phyloP scores from a whole-genome alignment of 2,888 invertebrate species.

The Chelonus formosanus region DNA sequence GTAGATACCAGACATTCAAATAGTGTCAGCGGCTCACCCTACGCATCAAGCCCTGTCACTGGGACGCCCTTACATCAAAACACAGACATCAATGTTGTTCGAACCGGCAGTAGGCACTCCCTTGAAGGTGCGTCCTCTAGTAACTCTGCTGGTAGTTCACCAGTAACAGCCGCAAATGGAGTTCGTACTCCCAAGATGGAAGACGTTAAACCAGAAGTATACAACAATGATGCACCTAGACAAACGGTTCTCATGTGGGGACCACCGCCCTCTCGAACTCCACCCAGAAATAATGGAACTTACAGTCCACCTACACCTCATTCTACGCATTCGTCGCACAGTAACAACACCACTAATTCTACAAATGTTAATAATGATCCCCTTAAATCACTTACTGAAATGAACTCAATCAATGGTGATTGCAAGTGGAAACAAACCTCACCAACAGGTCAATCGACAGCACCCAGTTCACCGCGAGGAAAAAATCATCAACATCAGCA shows the following conservation, averaged over 20 bases:
- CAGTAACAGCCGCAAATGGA: conserved; percentile 69
- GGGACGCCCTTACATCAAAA: conserved; percentile 46
- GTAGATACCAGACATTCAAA: conserved; percentile 58
- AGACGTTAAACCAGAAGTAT: conserved; percentile 69
- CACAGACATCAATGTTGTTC: conserved; percentile 50
- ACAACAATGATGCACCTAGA: conserved; percentile 71
- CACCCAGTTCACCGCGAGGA: conserved; percentile 61
- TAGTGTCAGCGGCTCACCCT: conserved; percentile 56
- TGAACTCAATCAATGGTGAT: conserved; percentile 66
- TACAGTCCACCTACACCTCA: conserved; percentile 62
- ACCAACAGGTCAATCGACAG: conserved; percentile 50
- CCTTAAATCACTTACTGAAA: conserved; percentile 66
- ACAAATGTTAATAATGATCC: conserved; percentile 56
- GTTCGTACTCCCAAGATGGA: conserved; percentile 72
- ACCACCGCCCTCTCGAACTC: conserved; percentile 58
- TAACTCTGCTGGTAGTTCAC: conserved; percentile 73
- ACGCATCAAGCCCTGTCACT: conserved; percentile 56
- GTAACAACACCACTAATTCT: conserved; percentile 47
- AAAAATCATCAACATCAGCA: conserved; percentile 53
- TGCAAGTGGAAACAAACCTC: conserved; percentile 66
- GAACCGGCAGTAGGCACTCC: conserved; percentile 60
- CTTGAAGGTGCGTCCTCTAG: conserved; percentile 68
- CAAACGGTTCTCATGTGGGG: conserved; percentile 97
- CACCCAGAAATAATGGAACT: conserved; percentile 60
- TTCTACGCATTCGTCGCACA: conserved; percentile 57